Conservation (phyloP, 1,140 invertebrate genomes). For the Hydropsyche tenuis region DNA sequence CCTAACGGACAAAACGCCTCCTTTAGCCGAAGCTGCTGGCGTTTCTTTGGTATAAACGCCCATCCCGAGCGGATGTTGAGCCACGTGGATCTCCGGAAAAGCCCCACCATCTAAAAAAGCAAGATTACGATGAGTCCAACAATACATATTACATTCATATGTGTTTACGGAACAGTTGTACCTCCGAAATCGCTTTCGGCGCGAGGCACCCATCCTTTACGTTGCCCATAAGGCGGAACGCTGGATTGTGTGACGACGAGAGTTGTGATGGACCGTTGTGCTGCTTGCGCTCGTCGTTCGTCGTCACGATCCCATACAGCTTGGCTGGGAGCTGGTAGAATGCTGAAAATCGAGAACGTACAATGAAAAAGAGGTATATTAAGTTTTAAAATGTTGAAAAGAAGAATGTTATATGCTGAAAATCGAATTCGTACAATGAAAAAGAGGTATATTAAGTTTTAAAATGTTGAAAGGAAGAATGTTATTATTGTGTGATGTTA, state of each 20-base stretch:
- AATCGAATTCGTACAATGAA: too few species aligned
- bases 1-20: slow-evolving; percentile 93
- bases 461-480: too few species aligned
- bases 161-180: slow-evolving; percentile 50
- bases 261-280: slow-evolving; percentile 69
- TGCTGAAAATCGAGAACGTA: slow-evolving; percentile 59
- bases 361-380: too few species aligned
- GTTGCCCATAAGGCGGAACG: slow-evolving; percentile 95
- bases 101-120: slow-evolving; percentile 93
- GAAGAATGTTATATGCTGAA: too few species aligned
- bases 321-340: slow-evolving; percentile 85
- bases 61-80: slow-evolving; percentile 95
- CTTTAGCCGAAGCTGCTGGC: slow-evolving; percentile 79
- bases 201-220: slow-evolving; percentile 94
- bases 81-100: slow-evolving; percentile 97
- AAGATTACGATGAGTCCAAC: not conserved
- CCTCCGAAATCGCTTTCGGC: slow-evolving; percentile 81
- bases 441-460: too few species aligned
- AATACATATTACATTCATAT: too few species aligned
- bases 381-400: too few species aligned
- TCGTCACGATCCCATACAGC: slow-evolving; percentile 88
- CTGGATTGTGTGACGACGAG: slow-evolving; percentile 82
- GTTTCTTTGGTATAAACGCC: slow-evolving; percentile 81
- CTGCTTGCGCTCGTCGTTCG: slow-evolving; percentile 71
- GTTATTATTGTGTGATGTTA: too few species aligned